Evolutionary conservation across 2,797 vertebrate genomes (phyloP).

Genomic region (Lateolabrax maculatus): DNA sequence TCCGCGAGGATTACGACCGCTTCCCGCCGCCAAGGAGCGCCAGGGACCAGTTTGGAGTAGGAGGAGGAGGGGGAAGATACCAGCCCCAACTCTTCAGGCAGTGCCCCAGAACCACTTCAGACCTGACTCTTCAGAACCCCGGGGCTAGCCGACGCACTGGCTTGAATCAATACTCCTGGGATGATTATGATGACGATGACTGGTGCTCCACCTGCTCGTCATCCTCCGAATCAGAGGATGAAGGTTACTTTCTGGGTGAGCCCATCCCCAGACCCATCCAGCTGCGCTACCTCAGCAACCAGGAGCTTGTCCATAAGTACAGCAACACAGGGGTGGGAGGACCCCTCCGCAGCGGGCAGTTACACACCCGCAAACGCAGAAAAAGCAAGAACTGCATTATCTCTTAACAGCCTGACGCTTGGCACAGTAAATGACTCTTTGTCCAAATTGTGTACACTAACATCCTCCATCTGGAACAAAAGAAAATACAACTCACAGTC

Average conservation of each 20-base stretch:
- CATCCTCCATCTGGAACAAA: constrained; percentile 55
- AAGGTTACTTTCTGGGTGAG: constrained; percentile 98
- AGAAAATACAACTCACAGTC: constrained; percentile 46
- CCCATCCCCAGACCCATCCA: constrained; percentile 95
- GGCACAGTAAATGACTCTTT: constrained; percentile 10
- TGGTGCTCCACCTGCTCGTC: constrained; percentile 99
- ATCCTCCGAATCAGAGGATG: constrained; percentile 97
- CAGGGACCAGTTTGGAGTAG: constrained; percentile 86
- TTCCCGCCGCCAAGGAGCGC: constrained; percentile 89
- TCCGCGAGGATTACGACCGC: constrained; percentile 93
- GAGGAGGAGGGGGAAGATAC: constrained; percentile 75
- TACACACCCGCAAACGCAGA: constrained; percentile 94
- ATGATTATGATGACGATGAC: constrained; percentile 91
- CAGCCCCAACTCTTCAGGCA: constrained; percentile 90
- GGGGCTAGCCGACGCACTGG: constrained; percentile 84
- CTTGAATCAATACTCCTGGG: constrained; percentile 91
- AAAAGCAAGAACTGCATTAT: constrained; percentile 99
- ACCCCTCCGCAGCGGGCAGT: constrained; percentile 88
- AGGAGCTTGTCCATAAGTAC: constrained; percentile 96
- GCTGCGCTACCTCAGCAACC: constrained; percentile 94
- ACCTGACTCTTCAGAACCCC: constrained; percentile 96
- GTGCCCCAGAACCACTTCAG: constrained; percentile 96
- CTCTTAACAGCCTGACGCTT: constrained; percentile 85
- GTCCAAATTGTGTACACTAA: constrained; percentile 56
- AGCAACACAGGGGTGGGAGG: constrained; percentile 83